phyloP scores from a whole-genome alignment of 2,888 invertebrate species.

The Agriopis aurantiaria region DNA sequence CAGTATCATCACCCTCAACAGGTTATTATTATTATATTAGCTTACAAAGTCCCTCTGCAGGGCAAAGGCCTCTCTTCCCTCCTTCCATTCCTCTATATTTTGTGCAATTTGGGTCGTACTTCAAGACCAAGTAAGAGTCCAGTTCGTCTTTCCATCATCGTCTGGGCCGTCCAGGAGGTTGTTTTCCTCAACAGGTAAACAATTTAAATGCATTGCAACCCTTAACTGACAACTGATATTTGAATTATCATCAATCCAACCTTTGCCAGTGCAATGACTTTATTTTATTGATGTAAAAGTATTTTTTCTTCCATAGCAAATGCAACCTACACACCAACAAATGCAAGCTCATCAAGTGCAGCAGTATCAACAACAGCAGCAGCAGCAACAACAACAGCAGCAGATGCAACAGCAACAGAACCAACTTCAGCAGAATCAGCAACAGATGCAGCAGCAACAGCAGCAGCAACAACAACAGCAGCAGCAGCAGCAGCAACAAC shows the following conservation, averaged over 20 bases:
- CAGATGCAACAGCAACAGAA: slow-evolving; percentile 70
- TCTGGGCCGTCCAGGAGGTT: no score
- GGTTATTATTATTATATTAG: slow-evolving; percentile 54
- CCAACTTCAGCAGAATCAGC: slow-evolving; percentile 68
- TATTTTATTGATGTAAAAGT: background rate
- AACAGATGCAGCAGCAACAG: slow-evolving; percentile 64
- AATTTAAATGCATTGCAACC: background rate
- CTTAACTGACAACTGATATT: background rate
- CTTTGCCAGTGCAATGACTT: background rate
- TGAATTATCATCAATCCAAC: background rate
- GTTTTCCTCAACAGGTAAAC: background rate
- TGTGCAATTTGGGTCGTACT: no score
- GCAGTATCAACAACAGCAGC: slow-evolving; percentile 72
- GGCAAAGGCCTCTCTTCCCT: no score
- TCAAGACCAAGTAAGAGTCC: no score
- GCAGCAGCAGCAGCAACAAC: slow-evolving; percentile 66
- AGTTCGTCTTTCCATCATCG: no score
- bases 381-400: slow-evolving; percentile 72
- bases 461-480: slow-evolving; percentile 67
- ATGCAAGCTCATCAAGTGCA: slow-evolving; percentile 62
- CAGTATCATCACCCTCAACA: slow-evolving; percentile 82
- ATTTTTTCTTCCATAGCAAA: slow-evolving; percentile 51
- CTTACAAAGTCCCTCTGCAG: background rate
- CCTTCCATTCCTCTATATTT: background rate
- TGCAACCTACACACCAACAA: slow-evolving; percentile 73